Evolutionary conservation across 1,140 invertebrate species (phyloP).

Genomic region (Drosophila pallidifrons): DNA sequence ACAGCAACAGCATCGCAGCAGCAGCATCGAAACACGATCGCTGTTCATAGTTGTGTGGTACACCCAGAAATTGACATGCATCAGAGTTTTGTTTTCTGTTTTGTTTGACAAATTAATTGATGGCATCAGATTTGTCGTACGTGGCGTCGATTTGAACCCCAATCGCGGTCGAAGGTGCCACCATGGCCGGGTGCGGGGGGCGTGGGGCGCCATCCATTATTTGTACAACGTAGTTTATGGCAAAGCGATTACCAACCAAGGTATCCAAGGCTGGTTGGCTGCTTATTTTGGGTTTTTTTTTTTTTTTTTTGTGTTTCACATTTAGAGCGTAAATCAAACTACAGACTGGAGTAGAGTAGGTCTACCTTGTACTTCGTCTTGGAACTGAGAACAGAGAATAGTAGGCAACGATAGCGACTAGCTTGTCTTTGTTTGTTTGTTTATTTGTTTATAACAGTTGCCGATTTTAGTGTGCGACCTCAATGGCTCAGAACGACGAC

Average conservation of each 20-base stretch:
- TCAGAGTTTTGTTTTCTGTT: too few species aligned
- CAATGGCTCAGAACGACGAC: slow-evolving; percentile 1
- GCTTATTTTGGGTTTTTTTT: slow-evolving; percentile 42
- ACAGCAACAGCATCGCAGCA: too few species aligned
- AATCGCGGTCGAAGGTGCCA: background rate
- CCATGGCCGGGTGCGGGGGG: too few species aligned
- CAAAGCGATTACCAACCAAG: slow-evolving; percentile 19
- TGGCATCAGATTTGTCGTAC: slow-evolving; percentile 4
- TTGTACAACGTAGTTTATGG: slow-evolving; percentile 1
- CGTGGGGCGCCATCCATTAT: background rate
- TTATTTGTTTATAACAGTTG: slow-evolving; percentile 73
- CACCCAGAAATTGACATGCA: slow-evolving; percentile 5
- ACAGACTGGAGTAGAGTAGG: slow-evolving; percentile 40
- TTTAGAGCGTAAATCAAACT: slow-evolving; percentile 55
- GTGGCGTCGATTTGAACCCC: background rate
- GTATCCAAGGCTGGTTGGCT: slow-evolving; percentile 63
- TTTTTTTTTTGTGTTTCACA: background rate
- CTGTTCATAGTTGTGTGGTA: background rate
- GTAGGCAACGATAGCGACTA: slow-evolving; percentile 46
- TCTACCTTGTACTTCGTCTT: slow-evolving; percentile 62
- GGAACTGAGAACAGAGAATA: slow-evolving; percentile 21
- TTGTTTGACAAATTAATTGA: slow-evolving; percentile 26
- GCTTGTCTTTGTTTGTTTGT: slow-evolving; percentile 39
- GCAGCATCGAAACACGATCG: background rate
- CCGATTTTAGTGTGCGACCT: slow-evolving; percentile 36